Conservation (phyloP, 1,140 invertebrate species). For the Eriosoma lanigerum region DNA sequence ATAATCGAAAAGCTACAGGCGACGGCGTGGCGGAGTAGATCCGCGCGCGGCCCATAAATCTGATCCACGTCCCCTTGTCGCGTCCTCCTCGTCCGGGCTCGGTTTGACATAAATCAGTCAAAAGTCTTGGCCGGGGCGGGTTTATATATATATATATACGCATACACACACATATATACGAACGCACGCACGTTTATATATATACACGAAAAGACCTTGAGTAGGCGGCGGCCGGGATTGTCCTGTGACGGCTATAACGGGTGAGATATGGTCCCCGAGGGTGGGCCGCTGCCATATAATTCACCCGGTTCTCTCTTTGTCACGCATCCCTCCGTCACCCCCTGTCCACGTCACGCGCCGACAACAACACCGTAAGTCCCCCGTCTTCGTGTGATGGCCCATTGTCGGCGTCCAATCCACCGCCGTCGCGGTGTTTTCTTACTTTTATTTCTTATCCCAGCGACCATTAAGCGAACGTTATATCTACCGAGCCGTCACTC, state of each 20-base stretch:
- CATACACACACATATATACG: neutral
- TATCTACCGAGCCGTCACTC: too few relatives aligned
- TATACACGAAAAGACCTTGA: slow-evolving; percentile 49
- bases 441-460: slow-evolving; percentile 17
- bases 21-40: slow-evolving; percentile 29
- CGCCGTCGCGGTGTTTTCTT: slow-evolving; percentile 10
- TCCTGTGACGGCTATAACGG: slow-evolving; percentile 51
- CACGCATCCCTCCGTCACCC: slow-evolving; percentile 28
- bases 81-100: slow-evolving; percentile 25
- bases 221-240: slow-evolving; percentile 52
- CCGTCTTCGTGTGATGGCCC: slow-evolving; percentile 45
- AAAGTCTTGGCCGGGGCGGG: slow-evolving; percentile 50
- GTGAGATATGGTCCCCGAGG: slow-evolving; percentile 51
- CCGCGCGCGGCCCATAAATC: slow-evolving; percentile 50
- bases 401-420: slow-evolving; percentile 47
- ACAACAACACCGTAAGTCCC: slow-evolving; percentile 21
- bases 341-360: neutral
- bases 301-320: slow-evolving; percentile 52
- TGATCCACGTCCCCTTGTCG: slow-evolving; percentile 49
- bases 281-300: slow-evolving; percentile 52
- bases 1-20: slow-evolving; percentile 51
- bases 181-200: neutral
- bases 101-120: slow-evolving; percentile 52
- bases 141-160: slow-evolving; percentile 17
- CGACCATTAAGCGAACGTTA: neutral